Evolutionary conservation across 2,888 invertebrate genomes (phyloP).

Genomic region (Campaea margaritaria): DNA sequence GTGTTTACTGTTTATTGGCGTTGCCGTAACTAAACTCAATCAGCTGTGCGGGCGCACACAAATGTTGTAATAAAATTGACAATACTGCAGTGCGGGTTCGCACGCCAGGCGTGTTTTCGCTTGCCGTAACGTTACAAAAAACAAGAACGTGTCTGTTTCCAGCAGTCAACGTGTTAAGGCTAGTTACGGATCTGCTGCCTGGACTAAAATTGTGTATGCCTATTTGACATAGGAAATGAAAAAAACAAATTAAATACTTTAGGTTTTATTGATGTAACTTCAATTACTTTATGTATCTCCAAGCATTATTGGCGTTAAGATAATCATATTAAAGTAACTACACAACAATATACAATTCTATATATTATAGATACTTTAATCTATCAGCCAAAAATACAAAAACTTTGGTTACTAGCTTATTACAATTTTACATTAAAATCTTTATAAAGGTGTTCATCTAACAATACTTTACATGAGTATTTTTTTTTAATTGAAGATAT

Average conservation of each 20-base stretch:
- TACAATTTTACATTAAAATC: conserved; percentile 55
- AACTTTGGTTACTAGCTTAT: conserved; percentile 84
- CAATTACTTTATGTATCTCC: conserved; percentile 62
- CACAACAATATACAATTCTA: conserved; percentile 66
- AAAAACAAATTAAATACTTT: conserved; percentile 46
- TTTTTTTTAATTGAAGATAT: conserved; percentile 49
- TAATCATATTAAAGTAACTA: conserved; percentile 62
- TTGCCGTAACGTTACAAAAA: no score
- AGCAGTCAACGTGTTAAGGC: no score
- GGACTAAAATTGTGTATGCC: no score
- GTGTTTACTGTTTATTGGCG: no score
- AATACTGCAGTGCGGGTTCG: no score
- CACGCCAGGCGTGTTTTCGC: no score
- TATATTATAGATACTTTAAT: conserved; percentile 36
- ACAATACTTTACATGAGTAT: conserved; percentile 56
- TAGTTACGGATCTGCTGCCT: no score
- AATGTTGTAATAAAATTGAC: no score
- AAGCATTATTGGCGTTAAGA: conserved; percentile 75
- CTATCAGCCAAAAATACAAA: conserved; percentile 78
- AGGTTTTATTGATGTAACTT: conserved; percentile 78
- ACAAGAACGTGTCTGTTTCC: no score
- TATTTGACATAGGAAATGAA: no score
- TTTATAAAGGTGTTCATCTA: conserved; percentile 58
- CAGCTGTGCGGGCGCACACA: no score
- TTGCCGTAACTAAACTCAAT: no score